phyloP scores from a whole-genome alignment of 1,140 invertebrate genomes.

The Drosophila arizonae region DNA sequence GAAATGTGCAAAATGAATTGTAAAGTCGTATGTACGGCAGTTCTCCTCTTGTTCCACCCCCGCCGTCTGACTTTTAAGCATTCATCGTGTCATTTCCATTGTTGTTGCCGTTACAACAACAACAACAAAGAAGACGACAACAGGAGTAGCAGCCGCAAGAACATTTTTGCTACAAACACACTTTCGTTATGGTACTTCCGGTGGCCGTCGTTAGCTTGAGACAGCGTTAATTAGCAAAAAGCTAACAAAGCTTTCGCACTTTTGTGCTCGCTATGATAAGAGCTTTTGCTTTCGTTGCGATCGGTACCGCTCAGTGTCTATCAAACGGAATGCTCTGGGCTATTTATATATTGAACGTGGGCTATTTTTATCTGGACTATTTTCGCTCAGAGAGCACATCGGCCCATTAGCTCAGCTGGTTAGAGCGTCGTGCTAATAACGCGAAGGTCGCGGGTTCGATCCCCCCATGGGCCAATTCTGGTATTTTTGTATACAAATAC shows the following conservation, averaged over 20 bases:
- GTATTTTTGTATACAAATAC: too few relatives aligned
- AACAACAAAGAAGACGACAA: conserved; percentile 22
- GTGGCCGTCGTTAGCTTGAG: conserved; percentile 18
- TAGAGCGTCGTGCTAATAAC: conserved; percentile 85
- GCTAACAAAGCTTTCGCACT: conserved; percentile 16
- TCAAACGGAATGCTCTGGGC: conserved; percentile 17
- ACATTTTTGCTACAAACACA: conserved; percentile 12
- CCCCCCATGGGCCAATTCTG: conserved; percentile 77
- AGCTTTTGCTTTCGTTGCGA: conserved; percentile 10
- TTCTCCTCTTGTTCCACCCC: too few relatives aligned
- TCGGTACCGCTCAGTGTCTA: conserved; percentile 4
- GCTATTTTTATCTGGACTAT: too few relatives aligned
- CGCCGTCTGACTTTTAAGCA: conserved; percentile 18
- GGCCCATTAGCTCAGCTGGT: conserved; percentile 84
- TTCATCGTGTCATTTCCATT: conserved; percentile 26
- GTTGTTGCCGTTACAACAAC: conserved; percentile 21
- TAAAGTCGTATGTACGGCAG: conserved; percentile 44
- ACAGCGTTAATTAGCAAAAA: conserved; percentile 40
- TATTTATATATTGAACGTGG: conserved; percentile 31
- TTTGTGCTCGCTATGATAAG: background rate
- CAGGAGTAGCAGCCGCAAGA: conserved; percentile 1
- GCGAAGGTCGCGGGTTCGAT: conserved; percentile 86
- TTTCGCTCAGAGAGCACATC: background rate
- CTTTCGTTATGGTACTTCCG: conserved; percentile 31
- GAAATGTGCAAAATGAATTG: conserved; percentile 79